A percentile compares a stretch with the other conserved stretches of the same genome.
These are phyloP conservation scores for Nothoprocta perdicaria DNA, from an alignment of 2,113 vertebrate species.

Conservation along the genomic window DNA sequence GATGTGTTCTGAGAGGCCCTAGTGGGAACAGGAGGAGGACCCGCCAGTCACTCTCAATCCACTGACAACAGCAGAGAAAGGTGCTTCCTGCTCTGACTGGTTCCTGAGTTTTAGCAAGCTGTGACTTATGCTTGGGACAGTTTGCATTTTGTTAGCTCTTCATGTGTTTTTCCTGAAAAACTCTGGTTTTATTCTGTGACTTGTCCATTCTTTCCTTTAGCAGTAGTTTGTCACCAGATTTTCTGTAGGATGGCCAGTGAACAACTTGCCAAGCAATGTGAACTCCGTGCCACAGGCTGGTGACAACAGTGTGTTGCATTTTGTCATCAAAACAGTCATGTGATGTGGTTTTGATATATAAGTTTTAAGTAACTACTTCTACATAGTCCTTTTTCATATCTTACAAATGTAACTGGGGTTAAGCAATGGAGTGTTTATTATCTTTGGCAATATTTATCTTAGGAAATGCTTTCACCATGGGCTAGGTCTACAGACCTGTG, in stretches of 20 bases:
- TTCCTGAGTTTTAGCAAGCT: background rate
- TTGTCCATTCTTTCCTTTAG: background rate
- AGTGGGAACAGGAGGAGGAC: rapidly evolving
- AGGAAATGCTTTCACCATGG: background rate
- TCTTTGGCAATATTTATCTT: background rate
- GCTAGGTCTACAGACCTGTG: background rate
- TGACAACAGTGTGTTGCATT: background rate
- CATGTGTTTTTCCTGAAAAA: background rate
- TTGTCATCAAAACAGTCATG: background rate
- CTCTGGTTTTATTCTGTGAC: background rate
- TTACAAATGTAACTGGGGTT: background rate
- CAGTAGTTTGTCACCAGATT: background rate
- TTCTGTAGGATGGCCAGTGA: background rate
- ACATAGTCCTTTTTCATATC: background rate
- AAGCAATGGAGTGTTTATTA: background rate
- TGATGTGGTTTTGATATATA: background rate
- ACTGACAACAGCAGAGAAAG: background rate
- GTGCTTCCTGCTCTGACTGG: background rate
- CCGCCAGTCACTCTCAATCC: background rate
- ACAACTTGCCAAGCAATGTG: background rate
- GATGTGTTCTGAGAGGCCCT: background rate
- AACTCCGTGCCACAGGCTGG: background rate
- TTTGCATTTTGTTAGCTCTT: background rate
- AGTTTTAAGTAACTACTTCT: background rate
- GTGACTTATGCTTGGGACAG: background rate